phyloP scores from a whole-genome alignment of 64 coral and sea anemone genomes.

The Astreopora myriophthalma region DNA sequence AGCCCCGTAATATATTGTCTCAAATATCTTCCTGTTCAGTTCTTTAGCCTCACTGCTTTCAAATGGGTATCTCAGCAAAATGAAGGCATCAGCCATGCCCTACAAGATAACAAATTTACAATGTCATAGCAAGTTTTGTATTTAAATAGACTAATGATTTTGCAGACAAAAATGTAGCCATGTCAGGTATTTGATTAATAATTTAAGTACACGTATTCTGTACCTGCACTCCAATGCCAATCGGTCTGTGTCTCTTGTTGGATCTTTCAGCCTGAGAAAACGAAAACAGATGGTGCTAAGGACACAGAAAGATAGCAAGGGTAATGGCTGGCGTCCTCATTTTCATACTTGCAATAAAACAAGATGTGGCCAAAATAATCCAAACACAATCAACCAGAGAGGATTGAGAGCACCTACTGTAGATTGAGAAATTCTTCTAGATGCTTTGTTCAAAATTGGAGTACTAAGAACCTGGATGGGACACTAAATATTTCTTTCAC shows the following conservation, averaged over 20 bases:
- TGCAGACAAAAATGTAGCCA: too few relatives aligned
- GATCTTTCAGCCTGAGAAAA: constrained; percentile 82
- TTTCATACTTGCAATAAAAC: too few relatives aligned
- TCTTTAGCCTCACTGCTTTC: constrained; percentile 86
- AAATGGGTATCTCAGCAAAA: constrained; percentile 97
- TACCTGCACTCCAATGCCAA: constrained; percentile 98
- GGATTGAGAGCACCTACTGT: too few relatives aligned
- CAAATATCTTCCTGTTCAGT: constrained; percentile 94
- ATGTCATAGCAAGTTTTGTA: neutral
- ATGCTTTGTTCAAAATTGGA: too few relatives aligned
- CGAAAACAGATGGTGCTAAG: neutral
- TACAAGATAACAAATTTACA: neutral
- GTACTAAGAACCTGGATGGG: too few relatives aligned
- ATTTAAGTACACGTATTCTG: too few relatives aligned
- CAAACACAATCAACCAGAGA: too few relatives aligned
- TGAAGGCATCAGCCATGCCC: constrained; percentile 99
- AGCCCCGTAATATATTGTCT: constrained; percentile 98
- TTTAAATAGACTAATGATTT: neutral
- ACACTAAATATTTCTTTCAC: too few relatives aligned
- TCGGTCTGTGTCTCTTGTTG: constrained; percentile 93
- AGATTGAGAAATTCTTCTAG: too few relatives aligned
- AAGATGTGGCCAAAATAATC: too few relatives aligned
- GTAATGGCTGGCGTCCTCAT: too few relatives aligned
- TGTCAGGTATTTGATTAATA: too few relatives aligned
- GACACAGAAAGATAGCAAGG: neutral